These are phyloP conservation scores for Bradypus variegatus DNA, from an alignment of 2,797 vertebrate species.

Conservation along the genomic window DNA sequence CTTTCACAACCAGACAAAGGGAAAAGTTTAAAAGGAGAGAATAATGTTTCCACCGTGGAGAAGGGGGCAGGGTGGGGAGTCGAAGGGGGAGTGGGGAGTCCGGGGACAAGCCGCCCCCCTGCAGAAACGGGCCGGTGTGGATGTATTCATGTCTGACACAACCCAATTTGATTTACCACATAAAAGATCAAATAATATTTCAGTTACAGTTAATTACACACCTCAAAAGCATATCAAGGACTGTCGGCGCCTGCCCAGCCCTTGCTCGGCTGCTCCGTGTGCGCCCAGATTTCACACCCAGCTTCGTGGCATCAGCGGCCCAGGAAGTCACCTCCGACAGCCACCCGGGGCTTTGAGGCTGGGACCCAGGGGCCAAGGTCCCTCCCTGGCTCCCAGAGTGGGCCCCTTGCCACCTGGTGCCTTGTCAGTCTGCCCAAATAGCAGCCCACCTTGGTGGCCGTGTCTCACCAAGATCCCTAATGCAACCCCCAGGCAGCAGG, in stretches of 20 bases:
- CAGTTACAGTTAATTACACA: constrained; percentile 70
- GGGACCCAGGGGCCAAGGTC: background rate
- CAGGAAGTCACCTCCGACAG: background rate
- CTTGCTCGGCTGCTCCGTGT: background rate
- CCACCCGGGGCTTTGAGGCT: constrained; percentile 16
- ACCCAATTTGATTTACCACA: constrained; percentile 68
- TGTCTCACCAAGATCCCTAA: background rate
- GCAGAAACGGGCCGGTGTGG: background rate
- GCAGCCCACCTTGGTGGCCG: background rate
- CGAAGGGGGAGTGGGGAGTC: no score
- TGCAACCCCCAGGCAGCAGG: no score
- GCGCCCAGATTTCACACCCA: constrained; percentile 42
- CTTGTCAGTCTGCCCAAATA: constrained; percentile 40
- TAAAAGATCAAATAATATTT: constrained; percentile 67
- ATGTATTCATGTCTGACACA: constrained; percentile 56
- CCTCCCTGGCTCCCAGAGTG: background rate
- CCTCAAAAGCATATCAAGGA: constrained; percentile 57
- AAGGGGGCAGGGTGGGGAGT: background rate
- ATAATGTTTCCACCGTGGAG: constrained; percentile 52
- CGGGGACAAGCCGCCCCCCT: background rate
- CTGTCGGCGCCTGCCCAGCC: background rate
- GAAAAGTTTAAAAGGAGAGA: constrained; percentile 59
- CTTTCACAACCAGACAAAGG: constrained; percentile 63
- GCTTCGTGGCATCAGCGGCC: background rate
- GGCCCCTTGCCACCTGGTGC: background rate